Base-by-base conservation (phyloP, 2,888 invertebrate genomes). In the Caenorhabditis parvicauda region DNA sequence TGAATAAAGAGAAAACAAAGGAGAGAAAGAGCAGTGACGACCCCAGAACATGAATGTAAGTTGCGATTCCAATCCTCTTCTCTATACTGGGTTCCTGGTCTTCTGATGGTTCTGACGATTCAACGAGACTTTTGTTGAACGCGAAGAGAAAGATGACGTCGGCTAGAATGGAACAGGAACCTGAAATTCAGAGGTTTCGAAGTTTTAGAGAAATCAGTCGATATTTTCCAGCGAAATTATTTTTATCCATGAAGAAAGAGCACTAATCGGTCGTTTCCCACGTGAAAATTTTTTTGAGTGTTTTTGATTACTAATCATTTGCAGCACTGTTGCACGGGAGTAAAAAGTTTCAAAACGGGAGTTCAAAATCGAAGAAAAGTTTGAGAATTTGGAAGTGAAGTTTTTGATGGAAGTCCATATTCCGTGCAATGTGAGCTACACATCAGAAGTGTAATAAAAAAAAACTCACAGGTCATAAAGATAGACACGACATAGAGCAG, bases 401-500 rank as follows among this genome's bases (percentile, higher is more conserved):
- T n/a, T 46, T 17, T 17, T 46, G 17, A 14, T 5, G n/a, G n/a
- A n/a, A n/a, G n/a, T n/a, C n/a, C n/a, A n/a, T n/a, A n/a, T n/a
- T n/a, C n/a, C n/a, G n/a, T n/a, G n/a, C n/a, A n/a, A n/a, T n/a
- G n/a, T n/a, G n/a, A n/a, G n/a, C n/a, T n/a, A n/a, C n/a, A n/a
- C n/a, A n/a, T n/a, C n/a, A n/a, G n/a, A n/a, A n/a, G n/a, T n/a
- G n/a, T n/a, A n/a, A 9, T 39, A 39, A 6, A 51, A 14, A 25
- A n/a, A 14, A 35, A 46, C 52, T 45, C 24, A 67, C 68, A 52
- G 2, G 72, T 72, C 72, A 72, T 70, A 41, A 72, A 72, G 1
- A 70, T 65, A 7, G 70, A 67, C 14, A 70, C 72, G 6, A 72
- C 67, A 39, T 67, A 72, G 37, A 72, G 62, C 9, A 72, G 52